phyloP scores from a whole-genome alignment of 2,888 invertebrate genomes.

The Bombylius discolor region DNA sequence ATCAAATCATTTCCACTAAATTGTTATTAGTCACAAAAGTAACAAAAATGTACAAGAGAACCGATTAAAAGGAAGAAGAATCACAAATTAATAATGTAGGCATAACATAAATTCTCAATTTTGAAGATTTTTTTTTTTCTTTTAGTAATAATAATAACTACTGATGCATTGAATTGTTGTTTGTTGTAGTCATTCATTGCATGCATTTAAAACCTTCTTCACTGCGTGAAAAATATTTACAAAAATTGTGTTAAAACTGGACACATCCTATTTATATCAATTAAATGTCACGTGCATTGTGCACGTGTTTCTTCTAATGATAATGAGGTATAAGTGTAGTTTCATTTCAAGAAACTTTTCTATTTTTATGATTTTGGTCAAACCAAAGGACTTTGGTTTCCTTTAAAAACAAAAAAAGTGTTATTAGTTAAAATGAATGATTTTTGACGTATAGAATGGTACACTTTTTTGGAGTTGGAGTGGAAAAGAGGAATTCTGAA shows the following conservation, averaged over 20 bases:
- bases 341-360: too few species aligned
- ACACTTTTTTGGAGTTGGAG: too few species aligned
- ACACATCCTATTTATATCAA: constrained; percentile 23
- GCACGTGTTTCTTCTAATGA: constrained; percentile 14
- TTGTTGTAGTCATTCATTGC: too few species aligned
- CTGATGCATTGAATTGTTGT: too few species aligned
- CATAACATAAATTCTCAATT: constrained; percentile 1
- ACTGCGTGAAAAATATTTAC: not conserved
- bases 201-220: not conserved
- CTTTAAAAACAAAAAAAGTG: too few species aligned
- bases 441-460: too few species aligned
- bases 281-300: constrained; percentile 19
- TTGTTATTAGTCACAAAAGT: not conserved
- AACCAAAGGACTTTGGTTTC: too few species aligned
- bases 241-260: constrained; percentile 16
- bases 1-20: constrained; percentile 4
- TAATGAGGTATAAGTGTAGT: not conserved
- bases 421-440: too few species aligned
- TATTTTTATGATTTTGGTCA: too few species aligned
- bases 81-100: constrained; percentile 13
- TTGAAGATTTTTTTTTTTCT: too few species aligned
- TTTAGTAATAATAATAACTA: not conserved
- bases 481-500: too few species aligned
- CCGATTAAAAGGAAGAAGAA: constrained; percentile 12
- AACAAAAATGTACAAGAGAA: not conserved